Conservation (phyloP, 37 sponge, comb jelly and placozoan species). For the Mnemiopsis leidyi region DNA sequence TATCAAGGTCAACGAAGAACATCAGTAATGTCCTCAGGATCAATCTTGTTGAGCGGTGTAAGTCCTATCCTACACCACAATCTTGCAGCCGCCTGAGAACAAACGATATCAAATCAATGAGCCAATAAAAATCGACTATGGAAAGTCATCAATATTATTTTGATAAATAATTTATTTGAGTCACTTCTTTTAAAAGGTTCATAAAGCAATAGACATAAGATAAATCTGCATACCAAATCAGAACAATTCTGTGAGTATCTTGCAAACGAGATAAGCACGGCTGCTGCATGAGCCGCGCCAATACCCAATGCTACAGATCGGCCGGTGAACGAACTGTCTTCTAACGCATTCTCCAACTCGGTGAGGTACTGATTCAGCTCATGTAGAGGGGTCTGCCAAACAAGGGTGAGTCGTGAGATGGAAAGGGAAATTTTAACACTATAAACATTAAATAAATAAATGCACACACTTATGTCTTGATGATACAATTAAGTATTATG, state of each 20-base stretch:
- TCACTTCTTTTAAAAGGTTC: no score
- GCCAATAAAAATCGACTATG: no score
- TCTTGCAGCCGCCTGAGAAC: slow-evolving; percentile 30
- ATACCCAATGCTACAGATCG: neutral
- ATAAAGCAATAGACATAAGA: no score
- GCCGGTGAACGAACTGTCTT: neutral
- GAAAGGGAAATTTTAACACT: no score
- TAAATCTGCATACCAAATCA: slow-evolving; percentile 41
- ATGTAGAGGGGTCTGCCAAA: neutral
- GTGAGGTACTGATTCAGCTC: neutral
- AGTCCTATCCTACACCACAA: neutral
- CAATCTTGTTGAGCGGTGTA: neutral
- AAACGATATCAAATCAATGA: neutral
- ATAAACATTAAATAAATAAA: no score
- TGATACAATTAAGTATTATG: no score
- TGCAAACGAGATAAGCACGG: slow-evolving; percentile 1
- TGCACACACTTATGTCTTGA: no score
- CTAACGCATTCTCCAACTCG: neutral
- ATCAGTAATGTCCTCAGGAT: neutral
- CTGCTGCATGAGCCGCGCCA: slow-evolving; percentile 39
- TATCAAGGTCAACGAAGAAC: no score
- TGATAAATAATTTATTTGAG: no score
- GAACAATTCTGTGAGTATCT: neutral
- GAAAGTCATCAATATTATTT: no score
- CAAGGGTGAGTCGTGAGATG: no score